Percentiles rank a stretch among this genome's conserved stretches.
phyloP scores from a whole-genome alignment of 1,140 invertebrate genomes.

The Drosophila sucinea region DNA sequence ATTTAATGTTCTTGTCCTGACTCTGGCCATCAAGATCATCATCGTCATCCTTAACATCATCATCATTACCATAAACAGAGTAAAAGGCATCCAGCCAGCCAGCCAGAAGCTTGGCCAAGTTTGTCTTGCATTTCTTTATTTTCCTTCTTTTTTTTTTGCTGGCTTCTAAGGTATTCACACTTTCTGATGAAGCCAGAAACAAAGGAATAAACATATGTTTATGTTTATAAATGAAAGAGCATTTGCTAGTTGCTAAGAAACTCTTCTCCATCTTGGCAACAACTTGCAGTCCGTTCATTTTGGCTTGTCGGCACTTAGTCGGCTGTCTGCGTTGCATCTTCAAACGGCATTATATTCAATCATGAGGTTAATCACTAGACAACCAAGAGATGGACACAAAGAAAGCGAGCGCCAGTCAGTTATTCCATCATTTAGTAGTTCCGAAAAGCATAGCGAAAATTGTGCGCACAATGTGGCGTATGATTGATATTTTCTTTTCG shows the following conservation, averaged over 20 bases:
- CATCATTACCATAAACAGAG: constrained; percentile 28
- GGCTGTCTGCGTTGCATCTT: constrained; percentile 52
- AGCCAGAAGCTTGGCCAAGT: constrained; percentile 48
- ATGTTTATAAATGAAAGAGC: background rate
- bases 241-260: background rate
- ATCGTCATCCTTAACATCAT: constrained; percentile 32
- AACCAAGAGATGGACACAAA: constrained; percentile 30
- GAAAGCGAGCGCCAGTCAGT: constrained; percentile 22
- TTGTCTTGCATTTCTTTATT: constrained; percentile 26
- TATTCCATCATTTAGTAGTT: constrained; percentile 19
- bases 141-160: background rate
- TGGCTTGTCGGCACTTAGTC: constrained; percentile 43
- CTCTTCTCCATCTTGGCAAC: background rate
- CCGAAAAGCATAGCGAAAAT: constrained; percentile 28
- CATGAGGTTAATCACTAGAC: constrained; percentile 67
- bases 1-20: constrained; percentile 53
- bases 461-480: constrained; percentile 35
- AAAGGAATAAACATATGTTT: background rate
- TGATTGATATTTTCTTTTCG: constrained; percentile 35
- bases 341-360: constrained; percentile 65
- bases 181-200: constrained; percentile 15
- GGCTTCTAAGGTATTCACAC: constrained; percentile 34
- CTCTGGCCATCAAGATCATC: constrained; percentile 58
- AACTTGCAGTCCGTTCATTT: background rate
- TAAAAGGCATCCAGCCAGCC: constrained; percentile 19